Base-by-base conservation (phyloP, 2,888 invertebrate genomes). In the Phyllotreta striolata region DNA sequence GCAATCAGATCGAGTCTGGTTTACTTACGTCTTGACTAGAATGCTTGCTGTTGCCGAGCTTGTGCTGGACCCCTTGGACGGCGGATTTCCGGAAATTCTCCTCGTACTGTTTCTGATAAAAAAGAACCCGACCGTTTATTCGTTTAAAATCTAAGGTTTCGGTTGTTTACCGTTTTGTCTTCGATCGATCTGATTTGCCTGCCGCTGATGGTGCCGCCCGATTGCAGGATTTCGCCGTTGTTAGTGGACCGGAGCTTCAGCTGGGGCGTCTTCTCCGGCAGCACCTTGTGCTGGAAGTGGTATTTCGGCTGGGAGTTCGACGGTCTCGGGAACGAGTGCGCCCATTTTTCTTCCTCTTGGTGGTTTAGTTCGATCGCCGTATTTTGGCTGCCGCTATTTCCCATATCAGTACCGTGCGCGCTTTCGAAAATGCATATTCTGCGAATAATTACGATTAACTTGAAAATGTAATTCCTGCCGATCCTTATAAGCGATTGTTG, bases 191-290 rank as follows among this genome's bases (percentile, higher is more conserved):
- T 70, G 61, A 43, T 14, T 43, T 73, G 84, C 61, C 91, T 84
- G 3, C 91, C 91, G 73, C 90, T 91, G 77, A 94, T 89, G 68
- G 93, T 93, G 55, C 93, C 93, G 0, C 92, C 93, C 4, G 90
- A 89, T 73, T 91, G 91, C 60, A 94, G 82, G 76, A 93, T 92
- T 74, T 88, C 89, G 55, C 93, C 93, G 81, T 94, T 93, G 80
- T 92, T 89, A 2, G 93, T 93, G 62, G 89, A 87, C 66, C 92
- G 87, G 59, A 94, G 83, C 68, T 87, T 85, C 69, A 89, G 89
- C 7, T 75, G 71, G 1, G 76, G 71, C 62, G 88, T 88, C 73
- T 86, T 86, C 65, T 89, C 87, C 6, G 92, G 92, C 37, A 92
- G 83, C 62, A 92, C 91, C 72, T 80, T 81, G 39, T 75, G 71